Evolutionary conservation across 2,113 vertebrate genomes (phyloP), one percentile per base, ranked within the genome.

Genomic region (Smithornis capensis): DNA sequence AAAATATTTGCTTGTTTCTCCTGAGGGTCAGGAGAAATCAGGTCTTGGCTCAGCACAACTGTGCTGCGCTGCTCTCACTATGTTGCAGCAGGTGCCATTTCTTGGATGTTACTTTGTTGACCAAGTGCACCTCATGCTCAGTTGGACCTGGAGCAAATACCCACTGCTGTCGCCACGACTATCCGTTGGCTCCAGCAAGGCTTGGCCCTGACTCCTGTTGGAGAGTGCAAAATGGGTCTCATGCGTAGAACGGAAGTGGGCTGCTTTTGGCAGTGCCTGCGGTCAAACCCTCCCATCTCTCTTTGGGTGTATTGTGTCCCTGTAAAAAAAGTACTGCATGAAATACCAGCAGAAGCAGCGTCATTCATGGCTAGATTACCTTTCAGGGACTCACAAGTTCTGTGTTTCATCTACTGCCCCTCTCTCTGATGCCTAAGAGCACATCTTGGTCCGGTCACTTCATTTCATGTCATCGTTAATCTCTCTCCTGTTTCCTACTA

Each of bases 171-270:
- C 47, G n/a, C 21, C 28, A 15, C 1, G 2, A 23, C n/a, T 67
- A 21, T 14, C 4, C 2, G 0, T 27, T 8, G 8, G 44, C 37
- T 56, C 29, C 4, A 3, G 14, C 0, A 0, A 73, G 29, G 3
- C 31, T 83, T 59, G 14, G 37, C 14, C 45, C 44, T 3, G 1
- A 8, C 2, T 75, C 14, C 5, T 42, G 14, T n/a, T n/a, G 45
- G 37, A 83, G 60, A 73, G 21, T 38, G 6, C 17, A 49, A 42
- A 70, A 37, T 3, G 1, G 3, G 9, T 68, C 12, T 60, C 37
- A 31, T 3, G 1, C 7, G 1, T 1, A 29, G 38, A 74, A 47
- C 35, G 60, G 19, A 24, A 12, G 6, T 1, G 3, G 9, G 16
- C 8, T 53, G 69, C 35, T 37, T 74, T 78, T 1, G 4, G 7